phyloP scores from a whole-genome alignment of 1,140 invertebrate species.

The Rhopalosiphum maidis region DNA sequence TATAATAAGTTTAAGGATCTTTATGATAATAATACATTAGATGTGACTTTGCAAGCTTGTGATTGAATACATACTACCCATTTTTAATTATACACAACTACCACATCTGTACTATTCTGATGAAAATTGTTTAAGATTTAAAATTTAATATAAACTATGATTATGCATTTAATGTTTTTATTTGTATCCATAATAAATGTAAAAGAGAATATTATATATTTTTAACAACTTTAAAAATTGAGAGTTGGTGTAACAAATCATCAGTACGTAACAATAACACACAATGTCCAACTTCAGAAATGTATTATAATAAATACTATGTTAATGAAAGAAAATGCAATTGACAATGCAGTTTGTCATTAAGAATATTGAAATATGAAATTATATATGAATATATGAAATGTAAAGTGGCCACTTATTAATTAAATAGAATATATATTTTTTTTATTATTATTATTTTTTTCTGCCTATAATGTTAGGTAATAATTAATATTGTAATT shows the following conservation, averaged over 20 bases:
- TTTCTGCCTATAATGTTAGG: too few species aligned
- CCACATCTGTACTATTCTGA: slow-evolving; percentile 12
- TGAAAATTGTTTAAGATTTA: background rate
- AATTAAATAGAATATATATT: too few species aligned
- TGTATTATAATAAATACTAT: background rate
- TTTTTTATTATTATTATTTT: too few species aligned
- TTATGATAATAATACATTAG: background rate
- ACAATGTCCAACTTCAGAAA: background rate
- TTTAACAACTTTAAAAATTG: background rate
- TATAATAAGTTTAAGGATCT: background rate
- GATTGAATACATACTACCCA: background rate
- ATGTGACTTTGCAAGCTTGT: slow-evolving; percentile 1
- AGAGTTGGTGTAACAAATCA: background rate
- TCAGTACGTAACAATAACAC: too few species aligned
- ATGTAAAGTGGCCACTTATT: too few species aligned
- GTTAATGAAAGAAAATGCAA: background rate
- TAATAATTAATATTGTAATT: too few species aligned
- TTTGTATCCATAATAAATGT: background rate
- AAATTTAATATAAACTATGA: slow-evolving; percentile 21
- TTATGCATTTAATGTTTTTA: background rate
- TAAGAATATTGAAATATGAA: too few species aligned
- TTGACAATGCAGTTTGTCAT: too few species aligned
- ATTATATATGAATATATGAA: too few species aligned
- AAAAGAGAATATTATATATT: background rate
- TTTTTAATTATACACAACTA: background rate